These are phyloP conservation scores for Passer montanus DNA, from an alignment of 2,113 vertebrate species.

Conservation along the genomic window DNA sequence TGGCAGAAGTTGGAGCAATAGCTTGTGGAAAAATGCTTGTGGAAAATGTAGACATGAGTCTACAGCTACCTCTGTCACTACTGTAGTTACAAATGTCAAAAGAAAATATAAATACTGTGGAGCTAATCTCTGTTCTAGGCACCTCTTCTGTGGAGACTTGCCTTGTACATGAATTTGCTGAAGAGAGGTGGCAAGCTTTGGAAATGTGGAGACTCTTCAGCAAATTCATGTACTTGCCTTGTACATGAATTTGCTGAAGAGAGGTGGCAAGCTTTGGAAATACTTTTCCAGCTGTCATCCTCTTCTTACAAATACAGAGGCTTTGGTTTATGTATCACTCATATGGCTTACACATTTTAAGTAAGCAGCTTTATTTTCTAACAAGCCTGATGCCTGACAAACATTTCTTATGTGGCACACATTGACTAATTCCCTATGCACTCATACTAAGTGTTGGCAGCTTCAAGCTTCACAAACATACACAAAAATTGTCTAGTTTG, in stretches of 20 bases:
- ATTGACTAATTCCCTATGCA: neutral
- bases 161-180: neutral
- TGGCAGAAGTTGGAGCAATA: neutral
- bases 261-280: neutral
- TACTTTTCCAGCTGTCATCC: neutral
- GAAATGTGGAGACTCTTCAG: too few relatives aligned
- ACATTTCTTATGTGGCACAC: neutral
- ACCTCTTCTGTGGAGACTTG: neutral
- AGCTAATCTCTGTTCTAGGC: neutral
- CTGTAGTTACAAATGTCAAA: neutral
- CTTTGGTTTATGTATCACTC: neutral
- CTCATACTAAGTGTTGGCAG: neutral
- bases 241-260: neutral
- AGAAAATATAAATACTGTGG: neutral
- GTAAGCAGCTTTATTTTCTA: neutral
- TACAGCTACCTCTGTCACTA: neutral
- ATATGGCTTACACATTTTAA: neutral
- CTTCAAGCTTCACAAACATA: neutral
- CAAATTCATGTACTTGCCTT: too few relatives aligned
- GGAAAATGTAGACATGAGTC: too few relatives aligned
- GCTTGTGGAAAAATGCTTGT: neutral
- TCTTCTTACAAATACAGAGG: neutral
- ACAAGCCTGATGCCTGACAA: neutral
- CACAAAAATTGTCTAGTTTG: neutral
- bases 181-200: neutral